A percentile compares a stretch with the other conserved stretches of the same genome.
phyloP scores from a whole-genome alignment of 2,797 vertebrate species.

The Tenualosa thibaudeaui region DNA sequence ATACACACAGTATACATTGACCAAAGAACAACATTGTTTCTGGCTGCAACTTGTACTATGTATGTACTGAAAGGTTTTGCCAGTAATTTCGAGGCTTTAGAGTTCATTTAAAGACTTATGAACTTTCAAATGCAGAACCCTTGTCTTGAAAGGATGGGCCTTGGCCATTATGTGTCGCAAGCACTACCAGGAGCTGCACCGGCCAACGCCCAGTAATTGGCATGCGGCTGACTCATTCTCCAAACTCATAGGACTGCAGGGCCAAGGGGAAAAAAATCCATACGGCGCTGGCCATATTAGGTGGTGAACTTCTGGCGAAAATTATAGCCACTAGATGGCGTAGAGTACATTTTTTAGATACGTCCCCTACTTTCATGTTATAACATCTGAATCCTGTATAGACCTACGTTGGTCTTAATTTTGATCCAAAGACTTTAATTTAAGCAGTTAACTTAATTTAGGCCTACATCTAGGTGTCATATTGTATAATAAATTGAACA shows the following conservation, averaged over 20 bases:
- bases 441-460: background rate
- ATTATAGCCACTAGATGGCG: constrained; percentile 1
- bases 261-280: constrained; percentile 7
- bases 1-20: background rate
- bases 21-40: background rate
- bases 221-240: constrained; percentile 32
- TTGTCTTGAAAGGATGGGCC: background rate
- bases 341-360: background rate
- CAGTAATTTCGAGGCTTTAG: too few relatives aligned
- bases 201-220: constrained; percentile 28
- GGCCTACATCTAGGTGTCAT: background rate
- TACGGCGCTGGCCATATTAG: constrained; percentile 27
- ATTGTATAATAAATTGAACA: background rate
- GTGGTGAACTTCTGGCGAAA: background rate
- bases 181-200: background rate
- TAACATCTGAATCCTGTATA: background rate
- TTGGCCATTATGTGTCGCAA: background rate
- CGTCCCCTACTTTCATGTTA: background rate
- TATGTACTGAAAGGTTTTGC: background rate
- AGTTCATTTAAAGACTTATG: background rate
- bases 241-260: constrained; percentile 16
- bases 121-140: background rate
- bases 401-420: background rate
- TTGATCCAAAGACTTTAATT: background rate
- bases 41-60: background rate